Evolutionary conservation across 2,113 vertebrate genomes (phyloP), one percentile per base, ranked within the genome.

Genomic region (Myrmophylax atrothorax): DNA sequence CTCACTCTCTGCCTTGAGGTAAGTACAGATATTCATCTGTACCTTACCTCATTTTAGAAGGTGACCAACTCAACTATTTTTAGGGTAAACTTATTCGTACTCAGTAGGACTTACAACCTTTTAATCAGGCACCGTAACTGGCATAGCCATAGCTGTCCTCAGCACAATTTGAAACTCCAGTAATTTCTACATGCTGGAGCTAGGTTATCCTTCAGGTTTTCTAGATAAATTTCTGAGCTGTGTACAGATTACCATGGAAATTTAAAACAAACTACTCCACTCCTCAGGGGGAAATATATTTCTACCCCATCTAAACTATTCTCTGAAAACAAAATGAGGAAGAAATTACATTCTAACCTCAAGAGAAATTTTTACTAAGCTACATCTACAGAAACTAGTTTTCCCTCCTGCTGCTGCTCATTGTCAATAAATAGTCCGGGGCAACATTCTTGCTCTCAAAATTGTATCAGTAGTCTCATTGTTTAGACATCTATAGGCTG

Each of bases 401-500:
- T 91, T 73, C 19, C 33, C 67, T 92, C 47, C 67, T 78, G 46
- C 59, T 77, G 37, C 26, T 58, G 26, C 58, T 20, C 59, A 50
- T 28, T 37, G 13, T 55, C 79, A 95, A 38, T 72, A 64, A 89
- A 93, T 11, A 59, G 29, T 10, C 25, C 0, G 0, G 25, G 42
- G 25, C 37, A 94, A 50, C 28, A 47, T 18, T 10, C 33, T 14
- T 6, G 15, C 26, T 66, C 25, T 31, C n/a, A 16, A 77, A 69
- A 50, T 25, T 49, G 22, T 29, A 76, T 28, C 3, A 3, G 37
- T 55, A 84, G 38, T 52, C 87, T 87, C 84, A 90, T 91, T 94
- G 93, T 96, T 96, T 81, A 72, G 55, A 23, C 86, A 86, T 93
- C 93, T 84, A 87, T 96, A 91, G 63, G 70, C 59, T 92, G 3